phyloP scores from a whole-genome alignment of 1,140 invertebrate species.

The Medauroidea extradentata region DNA sequence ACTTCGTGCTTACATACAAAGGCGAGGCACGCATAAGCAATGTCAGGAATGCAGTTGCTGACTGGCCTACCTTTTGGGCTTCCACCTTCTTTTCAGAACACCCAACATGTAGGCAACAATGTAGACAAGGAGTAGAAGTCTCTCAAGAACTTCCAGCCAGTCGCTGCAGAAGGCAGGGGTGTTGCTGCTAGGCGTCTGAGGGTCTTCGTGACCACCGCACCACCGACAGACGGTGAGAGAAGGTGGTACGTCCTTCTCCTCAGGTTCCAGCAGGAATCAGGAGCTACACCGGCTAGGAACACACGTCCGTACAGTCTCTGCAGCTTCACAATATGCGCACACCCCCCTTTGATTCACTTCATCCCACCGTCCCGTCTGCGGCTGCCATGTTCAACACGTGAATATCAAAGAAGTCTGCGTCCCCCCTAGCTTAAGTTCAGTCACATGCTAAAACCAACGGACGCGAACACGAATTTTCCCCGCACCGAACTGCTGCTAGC shows the following conservation, averaged over 20 bases:
- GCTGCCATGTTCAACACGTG: not conserved
- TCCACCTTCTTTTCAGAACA: slow-evolving; percentile 31
- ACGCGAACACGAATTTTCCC: not conserved
- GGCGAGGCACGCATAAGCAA: too few relatives aligned
- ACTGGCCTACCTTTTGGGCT: slow-evolving; percentile 27
- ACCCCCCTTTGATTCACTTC: not conserved
- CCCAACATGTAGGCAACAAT: slow-evolving; percentile 26
- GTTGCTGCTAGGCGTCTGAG: not conserved
- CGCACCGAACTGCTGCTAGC: not conserved
- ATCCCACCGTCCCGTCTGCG: not conserved
- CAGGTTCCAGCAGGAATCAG: slow-evolving; percentile 1
- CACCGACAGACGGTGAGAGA: not conserved
- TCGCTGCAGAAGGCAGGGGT: not conserved
- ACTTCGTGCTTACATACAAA: too few relatives aligned
- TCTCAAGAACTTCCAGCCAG: slow-evolving; percentile 12
- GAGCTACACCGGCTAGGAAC: too few relatives aligned
- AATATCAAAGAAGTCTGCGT: not conserved
- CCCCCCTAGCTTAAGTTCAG: not conserved
- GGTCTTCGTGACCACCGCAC: slow-evolving; percentile 2
- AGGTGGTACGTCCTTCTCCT: not conserved
- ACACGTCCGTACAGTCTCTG: too few relatives aligned
- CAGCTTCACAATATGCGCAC: not conserved
- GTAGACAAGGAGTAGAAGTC: slow-evolving; percentile 15
- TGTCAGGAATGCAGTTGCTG: not conserved
- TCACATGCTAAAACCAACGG: not conserved